A percentile compares a stretch with the other conserved stretches of the same genome.
These are phyloP conservation scores for Yasuhikotakia modesta DNA, from an alignment of 2,797 vertebrate species.

Conservation along the genomic window DNA sequence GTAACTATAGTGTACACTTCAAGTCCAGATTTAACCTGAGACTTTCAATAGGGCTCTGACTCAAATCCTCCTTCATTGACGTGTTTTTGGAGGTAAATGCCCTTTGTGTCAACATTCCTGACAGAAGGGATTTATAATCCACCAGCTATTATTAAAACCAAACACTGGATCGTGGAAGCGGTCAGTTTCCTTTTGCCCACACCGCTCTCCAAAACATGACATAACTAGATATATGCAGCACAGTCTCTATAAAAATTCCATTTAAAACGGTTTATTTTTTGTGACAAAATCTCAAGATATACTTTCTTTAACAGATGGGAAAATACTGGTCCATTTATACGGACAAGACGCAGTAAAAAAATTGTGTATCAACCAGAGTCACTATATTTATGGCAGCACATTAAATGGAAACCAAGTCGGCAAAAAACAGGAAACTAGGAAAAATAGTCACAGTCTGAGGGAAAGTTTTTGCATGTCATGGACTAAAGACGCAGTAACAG, in stretches of 20 bases:
- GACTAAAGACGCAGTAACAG: no score
- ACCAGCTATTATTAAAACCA: slow-evolving; percentile 71
- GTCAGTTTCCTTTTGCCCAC: slow-evolving; percentile 49
- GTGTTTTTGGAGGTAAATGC: slow-evolving; percentile 66
- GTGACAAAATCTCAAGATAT: slow-evolving; percentile 29
- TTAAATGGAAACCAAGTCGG: slow-evolving; percentile 24
- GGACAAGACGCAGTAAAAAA: slow-evolving; percentile 7
- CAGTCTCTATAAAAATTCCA: slow-evolving; percentile 36
- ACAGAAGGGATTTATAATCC: slow-evolving; percentile 74
- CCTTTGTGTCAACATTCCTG: slow-evolving; percentile 77
- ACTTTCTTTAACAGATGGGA: slow-evolving; percentile 17
- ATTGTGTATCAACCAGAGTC: slow-evolving; percentile 39
- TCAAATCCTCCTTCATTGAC: slow-evolving; percentile 18
- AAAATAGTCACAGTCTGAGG: slow-evolving; percentile 11
- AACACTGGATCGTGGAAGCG: slow-evolving; percentile 52
- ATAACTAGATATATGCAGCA: slow-evolving; percentile 9
- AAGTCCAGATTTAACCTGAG: slow-evolving; percentile 52
- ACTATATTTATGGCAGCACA: slow-evolving; percentile 41
- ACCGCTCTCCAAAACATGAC: slow-evolving; percentile 19
- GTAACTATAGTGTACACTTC: slow-evolving; percentile 57
- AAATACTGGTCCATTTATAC: slow-evolving; percentile 29
- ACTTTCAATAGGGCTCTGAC: slow-evolving; percentile 26
- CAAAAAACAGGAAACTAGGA: not conserved
- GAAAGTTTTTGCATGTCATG: no score
- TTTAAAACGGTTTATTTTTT: slow-evolving; percentile 37